phyloP scores from a whole-genome alignment of 2,797 vertebrate species.

The Sebastes cheni region DNA sequence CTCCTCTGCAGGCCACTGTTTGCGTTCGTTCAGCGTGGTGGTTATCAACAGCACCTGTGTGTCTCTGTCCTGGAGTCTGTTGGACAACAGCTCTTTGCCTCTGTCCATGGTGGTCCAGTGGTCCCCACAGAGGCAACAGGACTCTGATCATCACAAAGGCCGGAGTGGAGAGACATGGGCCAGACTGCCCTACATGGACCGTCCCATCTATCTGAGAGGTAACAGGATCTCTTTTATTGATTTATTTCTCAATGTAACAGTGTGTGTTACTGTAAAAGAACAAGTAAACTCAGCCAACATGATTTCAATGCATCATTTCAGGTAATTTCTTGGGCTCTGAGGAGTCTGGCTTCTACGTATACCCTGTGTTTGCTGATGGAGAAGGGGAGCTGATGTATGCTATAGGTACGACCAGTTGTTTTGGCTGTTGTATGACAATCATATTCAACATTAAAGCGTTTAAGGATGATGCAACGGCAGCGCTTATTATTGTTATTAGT shows the following conservation, averaged over 20 bases:
- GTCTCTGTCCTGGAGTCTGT: constrained; percentile 85
- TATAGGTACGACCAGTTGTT: constrained; percentile 77
- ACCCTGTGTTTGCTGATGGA: constrained; percentile 89
- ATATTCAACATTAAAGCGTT: not conserved
- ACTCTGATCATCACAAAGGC: constrained; percentile 55
- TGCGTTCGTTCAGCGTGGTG: constrained; percentile 79
- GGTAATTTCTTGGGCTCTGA: constrained; percentile 88
- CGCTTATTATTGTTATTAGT: not conserved
- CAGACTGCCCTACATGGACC: constrained; percentile 76
- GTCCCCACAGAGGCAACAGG: constrained; percentile 70
- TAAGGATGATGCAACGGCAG: not conserved
- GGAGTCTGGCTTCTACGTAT: constrained; percentile 87
- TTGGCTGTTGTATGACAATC: not conserved
- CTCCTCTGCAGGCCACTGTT: constrained; percentile 73
- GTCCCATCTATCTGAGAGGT: constrained; percentile 71
- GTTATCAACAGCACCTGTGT: constrained; percentile 89
- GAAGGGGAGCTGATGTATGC: constrained; percentile 85
- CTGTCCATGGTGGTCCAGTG: constrained; percentile 89
- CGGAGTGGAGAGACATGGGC: constrained; percentile 82
- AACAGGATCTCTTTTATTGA: not conserved
- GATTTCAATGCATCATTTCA: constrained; percentile 53
- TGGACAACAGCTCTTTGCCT: constrained; percentile 65
- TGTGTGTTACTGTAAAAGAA: not conserved
- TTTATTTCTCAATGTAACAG: not conserved
- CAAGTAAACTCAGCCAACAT: not conserved